Evolutionary conservation across 2,888 invertebrate species (phyloP), one percentile per base, ranked within the genome.

Genomic region (Apamea crenata): DNA sequence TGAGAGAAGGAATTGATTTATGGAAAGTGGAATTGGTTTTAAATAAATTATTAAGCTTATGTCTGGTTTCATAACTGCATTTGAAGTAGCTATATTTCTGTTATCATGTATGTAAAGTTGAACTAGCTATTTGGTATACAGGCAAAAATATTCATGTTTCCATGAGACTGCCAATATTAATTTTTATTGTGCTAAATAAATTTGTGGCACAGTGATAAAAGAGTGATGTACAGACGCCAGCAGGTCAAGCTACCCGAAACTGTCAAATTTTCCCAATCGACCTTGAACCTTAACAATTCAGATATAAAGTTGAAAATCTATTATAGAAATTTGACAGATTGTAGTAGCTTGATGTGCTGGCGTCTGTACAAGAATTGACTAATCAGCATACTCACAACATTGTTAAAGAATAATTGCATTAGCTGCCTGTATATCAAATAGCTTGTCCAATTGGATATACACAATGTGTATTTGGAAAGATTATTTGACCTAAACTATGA

Each of bases 1-100:
- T 77, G 59, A 87, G 16, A 78, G 67, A 81, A 68, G 85, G 80
- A 83, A 88, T 88, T 88, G 78, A 73, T 81, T 75, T 44, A 68
- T 69, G 65, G n/a, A 63, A 70, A 77, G 74, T 74, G 84, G 84
- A 85, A 86, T 86, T 85, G 87, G 36, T 83, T 77, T 74, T 7
- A n/a, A 75, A 67, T 67, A 32, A 68, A 80, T 63, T 68, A 79
- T n/a, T 68, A 56, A 47, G 36, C 18, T 68, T 47, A n/a, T 78
- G 8, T n/a, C 25, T 69, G 16, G 29, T 71, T 65, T 70, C 40
- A 44, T n/a, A 69, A n/a, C 10, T 66, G 50, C 29, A 74, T 80
- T 70, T 69, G n/a, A 73, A 66, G n/a, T 70, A 61, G 44, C 53
- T 71, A 44, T 59, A 63, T 73, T 78, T 79, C 56, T 79, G 25